Conservation (phyloP, 64 coral and sea anemone species). For the Montipora efflorescens region DNA sequence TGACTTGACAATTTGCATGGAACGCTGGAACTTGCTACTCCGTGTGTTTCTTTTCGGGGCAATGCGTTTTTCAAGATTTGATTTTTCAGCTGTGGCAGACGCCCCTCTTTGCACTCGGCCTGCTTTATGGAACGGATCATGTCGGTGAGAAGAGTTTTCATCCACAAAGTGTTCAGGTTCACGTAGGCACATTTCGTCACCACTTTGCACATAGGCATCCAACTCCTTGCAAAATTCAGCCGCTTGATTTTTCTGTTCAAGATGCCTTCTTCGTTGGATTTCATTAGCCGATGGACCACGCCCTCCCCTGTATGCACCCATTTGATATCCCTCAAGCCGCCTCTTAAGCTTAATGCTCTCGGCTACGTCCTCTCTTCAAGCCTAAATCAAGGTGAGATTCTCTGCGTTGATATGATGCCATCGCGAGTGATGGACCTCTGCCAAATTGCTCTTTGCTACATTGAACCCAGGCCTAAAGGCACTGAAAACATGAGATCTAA, state of each 20-base stretch:
- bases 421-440: constrained; percentile 64
- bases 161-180: constrained; percentile 50
- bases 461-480: constrained; percentile 63
- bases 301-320: constrained; percentile 69
- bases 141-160: constrained; percentile 37
- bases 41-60: neutral
- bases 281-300: constrained; percentile 54
- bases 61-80: constrained; percentile 2
- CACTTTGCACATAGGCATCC: constrained; percentile 48
- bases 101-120: neutral
- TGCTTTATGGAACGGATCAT: constrained; percentile 43
- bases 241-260: constrained; percentile 66
- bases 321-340: constrained; percentile 25
- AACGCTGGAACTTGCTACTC: constrained; percentile 31
- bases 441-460: constrained; percentile 60
- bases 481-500: constrained; percentile 60
- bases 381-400: constrained; percentile 60
- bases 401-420: constrained; percentile 52
- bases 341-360: constrained; percentile 63
- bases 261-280: constrained; percentile 40
- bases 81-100: neutral
- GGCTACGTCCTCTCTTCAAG: constrained; percentile 61
- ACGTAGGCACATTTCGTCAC: constrained; percentile 25
- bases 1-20: constrained; percentile 32
- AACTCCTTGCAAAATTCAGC: constrained; percentile 59